phyloP scores from a whole-genome alignment of 2,113 vertebrate genomes.

The Helogale parvula region DNA sequence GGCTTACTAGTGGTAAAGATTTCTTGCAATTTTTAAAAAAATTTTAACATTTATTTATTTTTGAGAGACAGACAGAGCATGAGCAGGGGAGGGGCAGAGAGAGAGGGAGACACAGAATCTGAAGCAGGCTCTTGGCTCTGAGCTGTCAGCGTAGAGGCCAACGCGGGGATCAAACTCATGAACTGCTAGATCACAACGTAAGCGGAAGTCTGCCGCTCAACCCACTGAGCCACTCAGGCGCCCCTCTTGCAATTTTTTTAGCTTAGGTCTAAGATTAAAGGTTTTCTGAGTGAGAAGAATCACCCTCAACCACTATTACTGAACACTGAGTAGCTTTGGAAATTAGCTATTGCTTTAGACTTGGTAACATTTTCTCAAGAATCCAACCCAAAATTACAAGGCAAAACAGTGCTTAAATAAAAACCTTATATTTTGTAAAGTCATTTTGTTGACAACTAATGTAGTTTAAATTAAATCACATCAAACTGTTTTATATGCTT shows the following conservation, averaged over 20 bases:
- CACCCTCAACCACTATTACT: neutral
- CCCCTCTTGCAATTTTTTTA: neutral
- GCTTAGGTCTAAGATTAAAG: neutral
- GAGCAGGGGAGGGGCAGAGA: too few species aligned
- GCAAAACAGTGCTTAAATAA: neutral
- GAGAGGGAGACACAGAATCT: too few species aligned
- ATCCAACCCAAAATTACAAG: neutral
- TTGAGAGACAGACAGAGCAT: too few species aligned
- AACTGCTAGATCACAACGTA: too few species aligned
- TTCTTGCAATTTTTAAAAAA: neutral
- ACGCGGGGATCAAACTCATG: too few species aligned
- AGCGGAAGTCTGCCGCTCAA: too few species aligned
- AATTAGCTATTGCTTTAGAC: neutral
- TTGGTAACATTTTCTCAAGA: neutral
- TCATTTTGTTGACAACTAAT: neutral
- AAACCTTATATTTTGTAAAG: neutral
- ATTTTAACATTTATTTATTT: too few species aligned
- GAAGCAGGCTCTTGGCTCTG: too few species aligned
- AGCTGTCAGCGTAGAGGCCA: too few species aligned
- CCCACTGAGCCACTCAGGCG: too few species aligned
- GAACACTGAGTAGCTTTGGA: neutral
- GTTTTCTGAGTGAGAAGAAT: neutral
- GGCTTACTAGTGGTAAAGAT: neutral
- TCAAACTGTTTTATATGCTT: neutral
- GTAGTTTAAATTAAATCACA: neutral